These are phyloP conservation scores for rat (Rattus norvegicus) DNA, from an alignment of 2,113 vertebrate genomes.

Conservation along the genomic window GRCr8 NC_086039.1:72330501-72331000, in stretches of 20 bases:
- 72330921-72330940: background rate
- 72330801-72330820: background rate
- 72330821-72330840: background rate
- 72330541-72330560: conserved; percentile 91
- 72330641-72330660: conserved; percentile 98
- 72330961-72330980: background rate
- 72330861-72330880: background rate
- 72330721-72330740: conserved; percentile 96
- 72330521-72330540: conserved; percentile 98
- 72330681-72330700: conserved; percentile 90
- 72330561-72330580: conserved; percentile 95
- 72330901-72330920: background rate
- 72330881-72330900: background rate
- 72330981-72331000: background rate
- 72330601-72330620: conserved; percentile 94
- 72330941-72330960: background rate
- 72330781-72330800: conserved; percentile 86
- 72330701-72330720: conserved; percentile 92
- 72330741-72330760: conserved; percentile 97
- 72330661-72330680: conserved; percentile 99
- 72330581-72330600: conserved; percentile 96
- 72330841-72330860: background rate
- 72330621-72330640: conserved; percentile 98
- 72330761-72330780: conserved; percentile 91
- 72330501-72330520: conserved; percentile 98